These are phyloP conservation scores for Triplophysa yarkandensis DNA, from an alignment of 2,797 vertebrate genomes.

Conservation along the genomic window DNA sequence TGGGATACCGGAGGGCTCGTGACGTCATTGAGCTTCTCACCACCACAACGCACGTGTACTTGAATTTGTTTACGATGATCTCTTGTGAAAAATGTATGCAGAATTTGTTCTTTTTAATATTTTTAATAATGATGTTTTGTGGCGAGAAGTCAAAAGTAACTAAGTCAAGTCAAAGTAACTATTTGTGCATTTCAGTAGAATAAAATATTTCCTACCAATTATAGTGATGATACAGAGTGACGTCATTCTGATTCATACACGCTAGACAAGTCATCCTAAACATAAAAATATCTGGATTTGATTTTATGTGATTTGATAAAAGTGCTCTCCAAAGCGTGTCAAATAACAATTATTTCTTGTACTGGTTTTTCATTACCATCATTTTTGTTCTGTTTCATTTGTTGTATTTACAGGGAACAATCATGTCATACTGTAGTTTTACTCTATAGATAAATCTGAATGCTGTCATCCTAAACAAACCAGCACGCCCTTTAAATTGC, in stretches of 20 bases:
- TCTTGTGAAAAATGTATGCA: background rate
- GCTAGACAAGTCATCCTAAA: background rate
- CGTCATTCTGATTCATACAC: background rate
- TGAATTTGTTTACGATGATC: constrained; percentile 11
- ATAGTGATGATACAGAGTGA: background rate
- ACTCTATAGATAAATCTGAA: too few relatives aligned
- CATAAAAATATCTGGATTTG: too few relatives aligned
- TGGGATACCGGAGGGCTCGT: constrained; percentile 66
- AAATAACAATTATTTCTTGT: too few relatives aligned
- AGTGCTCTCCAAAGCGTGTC: too few relatives aligned
- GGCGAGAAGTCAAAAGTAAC: too few relatives aligned
- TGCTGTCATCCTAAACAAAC: constrained; percentile 6
- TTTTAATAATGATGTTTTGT: too few relatives aligned
- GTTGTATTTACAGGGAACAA: too few relatives aligned
- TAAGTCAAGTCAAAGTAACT: too few relatives aligned
- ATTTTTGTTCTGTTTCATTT: too few relatives aligned
- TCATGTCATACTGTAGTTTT: too few relatives aligned
- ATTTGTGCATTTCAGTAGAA: background rate
- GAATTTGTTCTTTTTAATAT: background rate
- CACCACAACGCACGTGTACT: background rate
- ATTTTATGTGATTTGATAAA: too few relatives aligned
- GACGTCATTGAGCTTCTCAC: constrained; percentile 62
- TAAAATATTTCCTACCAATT: background rate
- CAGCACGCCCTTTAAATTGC: background rate
- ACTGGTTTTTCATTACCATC: too few relatives aligned